Percentiles rank a stretch among this genome's conserved stretches.
Conservation (phyloP, 2,113 vertebrate genomes). For the Psophia crepitans region DNA sequence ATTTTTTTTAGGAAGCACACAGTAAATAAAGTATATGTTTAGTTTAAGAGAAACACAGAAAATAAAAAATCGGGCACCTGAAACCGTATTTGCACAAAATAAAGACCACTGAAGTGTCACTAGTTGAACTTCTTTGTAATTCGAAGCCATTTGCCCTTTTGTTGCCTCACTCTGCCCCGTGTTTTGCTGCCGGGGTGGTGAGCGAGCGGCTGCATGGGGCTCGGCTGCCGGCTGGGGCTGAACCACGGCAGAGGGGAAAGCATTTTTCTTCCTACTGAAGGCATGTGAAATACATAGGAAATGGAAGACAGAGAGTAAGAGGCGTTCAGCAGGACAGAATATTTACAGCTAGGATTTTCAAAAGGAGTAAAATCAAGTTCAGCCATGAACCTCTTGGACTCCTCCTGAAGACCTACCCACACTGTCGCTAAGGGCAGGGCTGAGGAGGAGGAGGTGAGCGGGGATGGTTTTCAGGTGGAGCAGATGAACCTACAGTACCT, state of each 20-base stretch:
- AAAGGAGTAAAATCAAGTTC: not conserved
- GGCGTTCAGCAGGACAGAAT: not conserved
- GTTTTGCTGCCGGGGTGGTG: no score
- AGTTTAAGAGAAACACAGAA: not conserved
- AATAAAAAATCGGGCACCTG: not conserved
- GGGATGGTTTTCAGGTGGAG: not conserved
- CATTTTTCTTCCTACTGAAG: not conserved
- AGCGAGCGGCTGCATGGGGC: no score
- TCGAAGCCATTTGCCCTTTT: no score
- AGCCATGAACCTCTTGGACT: not conserved
- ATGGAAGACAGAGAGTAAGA: not conserved
- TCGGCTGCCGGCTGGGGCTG: no score
- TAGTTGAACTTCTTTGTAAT: not conserved
- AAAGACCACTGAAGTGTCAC: not conserved
- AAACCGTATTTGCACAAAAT: not conserved
- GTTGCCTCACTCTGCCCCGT: no score
- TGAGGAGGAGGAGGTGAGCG: not conserved
- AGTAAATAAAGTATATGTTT: not conserved
- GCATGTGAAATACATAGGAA: not conserved
- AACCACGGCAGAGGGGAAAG: no score
- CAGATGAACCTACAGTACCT: slow-evolving; percentile 15
- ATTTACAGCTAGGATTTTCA: not conserved
- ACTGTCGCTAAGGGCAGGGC: rapidly evolving
- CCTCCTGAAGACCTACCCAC: not conserved
- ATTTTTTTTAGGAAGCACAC: not conserved